Percentiles rank a stretch among this genome's conserved stretches.
Evolutionary conservation across 2,797 vertebrate species (phyloP).

Genomic region (Myotis daubentonii): DNA sequence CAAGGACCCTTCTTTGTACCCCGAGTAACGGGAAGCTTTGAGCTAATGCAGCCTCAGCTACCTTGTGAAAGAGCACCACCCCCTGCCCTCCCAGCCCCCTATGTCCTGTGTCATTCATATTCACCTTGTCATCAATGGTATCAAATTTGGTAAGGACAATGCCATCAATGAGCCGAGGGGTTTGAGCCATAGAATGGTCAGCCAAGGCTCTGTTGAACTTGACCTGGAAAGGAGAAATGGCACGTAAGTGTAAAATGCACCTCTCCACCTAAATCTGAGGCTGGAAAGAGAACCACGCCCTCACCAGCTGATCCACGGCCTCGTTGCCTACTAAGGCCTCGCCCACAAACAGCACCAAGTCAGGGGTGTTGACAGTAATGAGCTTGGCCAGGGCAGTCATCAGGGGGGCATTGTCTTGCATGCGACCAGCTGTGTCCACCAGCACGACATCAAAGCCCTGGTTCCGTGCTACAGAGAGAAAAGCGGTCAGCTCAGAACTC

Average conservation of each 20-base stretch:
- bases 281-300: conserved; percentile 50
- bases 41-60: not conserved
- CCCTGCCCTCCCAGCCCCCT: conserved; percentile 44
- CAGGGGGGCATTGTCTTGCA: conserved; percentile 98
- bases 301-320: conserved; percentile 98
- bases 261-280: not conserved
- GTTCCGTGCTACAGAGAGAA: conserved; percentile 90
- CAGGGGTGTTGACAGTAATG: conserved; percentile 96
- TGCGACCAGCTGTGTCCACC: conserved; percentile 98
- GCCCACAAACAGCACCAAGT: conserved; percentile 97
- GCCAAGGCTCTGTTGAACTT: conserved; percentile 99
- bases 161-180: conserved; percentile 96
- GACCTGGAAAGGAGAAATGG: conserved; percentile 85
- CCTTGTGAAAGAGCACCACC: not conserved
- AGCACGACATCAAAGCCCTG: conserved; percentile 97
- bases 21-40: accelerated
- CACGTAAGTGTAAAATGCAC: not conserved
- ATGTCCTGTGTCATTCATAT: not conserved
- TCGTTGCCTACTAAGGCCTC: conserved; percentile 98
- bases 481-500: not conserved
- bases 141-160: conserved; percentile 99
- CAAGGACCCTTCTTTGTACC: not conserved
- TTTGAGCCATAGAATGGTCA: conserved; percentile 97
- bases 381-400: conserved; percentile 99
- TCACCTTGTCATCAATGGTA: conserved; percentile 98